Evolutionary conservation across 2,888 invertebrate genomes (phyloP).

Genomic region (Ichneumon xanthorius): DNA sequence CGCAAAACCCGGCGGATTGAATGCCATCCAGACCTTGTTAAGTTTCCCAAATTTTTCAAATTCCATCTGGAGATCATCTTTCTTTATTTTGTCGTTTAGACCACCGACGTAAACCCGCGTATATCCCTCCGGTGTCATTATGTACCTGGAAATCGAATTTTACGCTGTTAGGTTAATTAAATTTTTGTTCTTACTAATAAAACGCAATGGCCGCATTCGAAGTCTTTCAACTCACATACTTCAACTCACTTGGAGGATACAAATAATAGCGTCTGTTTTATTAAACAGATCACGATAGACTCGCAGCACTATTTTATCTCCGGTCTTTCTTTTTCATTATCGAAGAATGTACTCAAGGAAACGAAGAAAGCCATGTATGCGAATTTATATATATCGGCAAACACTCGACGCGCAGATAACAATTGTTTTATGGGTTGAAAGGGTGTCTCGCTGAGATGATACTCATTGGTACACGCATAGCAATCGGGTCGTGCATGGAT

Average conservation of each 20-base stretch:
- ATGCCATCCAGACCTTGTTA: conserved; percentile 96
- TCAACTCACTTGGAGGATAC: conserved; percentile 25
- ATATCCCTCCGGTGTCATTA: conserved; percentile 84
- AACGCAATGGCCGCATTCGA: neutral
- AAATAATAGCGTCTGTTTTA: conserved; percentile 18
- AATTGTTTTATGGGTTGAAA: neutral
- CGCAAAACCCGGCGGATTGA: conserved; percentile 97
- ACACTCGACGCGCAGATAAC: conserved; percentile 4
- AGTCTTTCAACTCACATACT: conserved; percentile 36
- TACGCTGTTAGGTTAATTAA: conserved; percentile 26
- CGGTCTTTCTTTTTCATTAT: neutral
- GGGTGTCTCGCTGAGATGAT: no score
- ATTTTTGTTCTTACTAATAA: conserved; percentile 24
- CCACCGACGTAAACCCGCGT: conserved; percentile 96
- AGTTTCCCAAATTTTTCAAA: conserved; percentile 97
- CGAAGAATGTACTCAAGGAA: neutral
- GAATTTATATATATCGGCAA: neutral
- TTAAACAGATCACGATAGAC: conserved; percentile 13
- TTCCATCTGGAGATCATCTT: conserved; percentile 95
- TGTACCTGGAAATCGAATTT: conserved; percentile 70
- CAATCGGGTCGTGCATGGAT: no score
- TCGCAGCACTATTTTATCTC: conserved; percentile 21
- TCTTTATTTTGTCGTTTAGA: conserved; percentile 94
- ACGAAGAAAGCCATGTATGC: neutral
- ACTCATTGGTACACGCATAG: no score